Base-by-base conservation (phyloP, 2,113 vertebrate species). In the Pterocles orientalis region DNA sequence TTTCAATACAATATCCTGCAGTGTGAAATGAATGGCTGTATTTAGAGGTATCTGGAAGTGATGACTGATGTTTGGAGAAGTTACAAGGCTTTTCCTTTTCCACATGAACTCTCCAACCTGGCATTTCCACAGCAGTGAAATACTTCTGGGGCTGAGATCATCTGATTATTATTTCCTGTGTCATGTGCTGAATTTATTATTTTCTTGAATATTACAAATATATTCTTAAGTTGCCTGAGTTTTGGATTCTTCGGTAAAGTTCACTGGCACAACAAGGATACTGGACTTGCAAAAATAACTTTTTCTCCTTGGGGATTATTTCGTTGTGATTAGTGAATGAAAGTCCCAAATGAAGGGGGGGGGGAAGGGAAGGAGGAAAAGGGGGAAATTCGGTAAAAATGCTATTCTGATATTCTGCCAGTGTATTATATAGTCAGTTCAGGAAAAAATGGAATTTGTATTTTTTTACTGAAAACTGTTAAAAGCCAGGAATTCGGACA, bases 31-130 rank as follows among this genome's bases (percentile, higher is more conserved):
- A 97, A 97, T 96, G 90, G 90, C 88, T 85, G 95, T 96, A 97
- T 97, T 97, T 97, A 97, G 96, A 97, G 96, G 97, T 97, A 96
- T 97, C 96, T 97, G 96, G 96, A 97, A 97, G 95, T 96, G 97
- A 96, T 97, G 97, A 96, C 95, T 97, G 97, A 96, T 96, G 90
- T 94, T 97, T 97, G 97, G 97, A 97, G 89, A 94, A 91, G 90
- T 97, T 97, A 94, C 93, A 97, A 97, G 96, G 94, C 95, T 96
- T 97, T 97, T 97, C 92, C 94, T 97, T 97, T 97, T 97, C 97
- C 97, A 97, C 95, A 96, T 97, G 95, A 96, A 97, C 96, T 97
- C 97, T 97, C 97, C 96, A 97, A 97, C 96, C 94, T 97, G 95
- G 95, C 96, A 94, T 97, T 96, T 96, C 96, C 94, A 94, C 94